Base-by-base conservation (phyloP, 2,888 invertebrate genomes). In the Papilio protenor region DNA sequence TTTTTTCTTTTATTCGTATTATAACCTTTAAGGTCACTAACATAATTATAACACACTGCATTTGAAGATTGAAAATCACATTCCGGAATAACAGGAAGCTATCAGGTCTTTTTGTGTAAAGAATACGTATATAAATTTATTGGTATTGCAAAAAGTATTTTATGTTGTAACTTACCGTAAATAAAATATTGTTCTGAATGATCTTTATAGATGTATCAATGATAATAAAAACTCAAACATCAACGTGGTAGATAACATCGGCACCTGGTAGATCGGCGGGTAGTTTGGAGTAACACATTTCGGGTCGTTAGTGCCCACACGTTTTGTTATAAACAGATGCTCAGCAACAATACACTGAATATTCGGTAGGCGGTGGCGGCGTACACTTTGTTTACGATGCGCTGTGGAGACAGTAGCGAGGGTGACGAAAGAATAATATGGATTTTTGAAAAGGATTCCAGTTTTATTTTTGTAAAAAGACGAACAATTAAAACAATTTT, bases 311-410 rank as follows among this genome's bases (percentile, higher is more conserved):
- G 84, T 84, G 85, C 87, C 88, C 82, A 84, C 84, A 84, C 83
- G 81, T 80, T 82, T 83, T 84, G 81, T 84, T 81, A 82, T 85
- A 88, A 91, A 92, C 94, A 94, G 93, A 93, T 94, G 94, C 88
- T 84, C 81, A 76, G 81, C 81, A 84, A 94, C 93, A 94, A 94
- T 90, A 81, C 88, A 80, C 79, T 79, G 86, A 82, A 89, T 91
- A 94, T 94, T 93, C 85, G 92, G 94, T 91, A 93, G 94, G 94
- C 94, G 94, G 93, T 91, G 94, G 90, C 91, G 88, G 86, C 45
- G 86, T 91, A 87, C 90, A 90, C 87, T 86, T 84, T 79, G 84
- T 82, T 82, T 82, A 76, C 78, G 83, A 84, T 82, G 81, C 82
- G 85, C 82, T 83, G 81, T 83, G 80, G 82, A 81, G 82, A 72